Evolutionary conservation across 1,140 invertebrate species (phyloP).

Genomic region (Drosophila takahashii): DNA sequence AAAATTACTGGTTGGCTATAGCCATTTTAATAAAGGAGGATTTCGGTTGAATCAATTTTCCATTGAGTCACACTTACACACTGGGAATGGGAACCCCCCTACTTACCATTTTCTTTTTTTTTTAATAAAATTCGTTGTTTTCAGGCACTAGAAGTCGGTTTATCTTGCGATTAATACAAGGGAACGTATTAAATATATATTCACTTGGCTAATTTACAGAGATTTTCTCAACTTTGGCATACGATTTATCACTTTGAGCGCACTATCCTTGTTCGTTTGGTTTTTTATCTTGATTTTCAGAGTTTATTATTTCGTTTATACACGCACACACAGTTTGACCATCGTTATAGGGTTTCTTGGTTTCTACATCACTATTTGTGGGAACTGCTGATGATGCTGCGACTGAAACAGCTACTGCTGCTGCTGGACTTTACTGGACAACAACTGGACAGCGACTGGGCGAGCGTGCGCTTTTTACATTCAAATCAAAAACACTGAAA

Average conservation of each 20-base stretch:
- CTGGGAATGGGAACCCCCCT: slow-evolving; percentile 5
- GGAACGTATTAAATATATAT: slow-evolving; percentile 2
- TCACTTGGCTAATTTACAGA: slow-evolving; percentile 50
- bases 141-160: slow-evolving; percentile 11
- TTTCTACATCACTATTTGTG: slow-evolving; percentile 36
- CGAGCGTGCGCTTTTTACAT: slow-evolving; percentile 66
- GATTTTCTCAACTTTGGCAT: slow-evolving; percentile 21
- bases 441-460: slow-evolving; percentile 58
- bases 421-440: slow-evolving; percentile 59
- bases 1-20: slow-evolving; percentile 28
- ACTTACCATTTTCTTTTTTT: slow-evolving; percentile 63
- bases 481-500: slow-evolving; percentile 84
- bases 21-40: slow-evolving; percentile 3
- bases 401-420: slow-evolving; percentile 19
- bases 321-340: slow-evolving; percentile 33
- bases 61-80: slow-evolving; percentile 9
- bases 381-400: slow-evolving; percentile 18
- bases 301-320: neutral
- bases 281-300: slow-evolving; percentile 9
- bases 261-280: slow-evolving; percentile 26
- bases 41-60: slow-evolving; percentile 16
- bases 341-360: slow-evolving; percentile 18
- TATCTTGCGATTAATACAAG: slow-evolving; percentile 14
- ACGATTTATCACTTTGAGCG: slow-evolving; percentile 25
- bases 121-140: neutral